Evolutionary conservation across 1,140 invertebrate genomes (phyloP), one percentile per base, ranked within the genome.

Genomic region (Lasioglossum baleicum): DNA sequence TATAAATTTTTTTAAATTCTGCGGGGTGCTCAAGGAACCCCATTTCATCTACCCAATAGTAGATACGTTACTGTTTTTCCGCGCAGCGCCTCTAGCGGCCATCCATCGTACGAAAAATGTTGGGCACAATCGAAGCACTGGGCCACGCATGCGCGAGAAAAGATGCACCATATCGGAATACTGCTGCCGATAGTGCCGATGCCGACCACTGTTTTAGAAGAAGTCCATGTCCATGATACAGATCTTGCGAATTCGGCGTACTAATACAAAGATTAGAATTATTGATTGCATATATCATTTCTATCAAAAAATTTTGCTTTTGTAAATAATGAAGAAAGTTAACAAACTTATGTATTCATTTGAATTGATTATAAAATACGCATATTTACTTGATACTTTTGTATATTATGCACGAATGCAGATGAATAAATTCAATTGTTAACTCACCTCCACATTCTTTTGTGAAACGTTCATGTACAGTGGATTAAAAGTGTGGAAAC

Each of bases 351-450:
- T 11, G 44, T 13, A 40, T 22, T 22, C 8, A 42, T 74, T 65
- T 65, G 5, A n/a, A 8, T 63, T 53, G 64, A 10, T n/a, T 48
- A 35, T 35, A n/a, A 51, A 73, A 63, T 73, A 74, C 7, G 22
- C 35, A 35, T 48, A 65, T n/a, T 65, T 48, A 65, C 31, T 65
- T 48, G 20, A 26, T 22, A 66, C 22, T 20, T 74, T 74, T 74
- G 4, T 65, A 51, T 51, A 51, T 51, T 26, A 48, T 65, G 26
- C 5, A 51, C 65, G 13, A 53, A 11, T 66, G 13, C 5, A 63
- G 5, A 15, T 53, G 35, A 53, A 53, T 1, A 10, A 74, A 40
- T 31, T 20, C 53, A 13, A 40, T 0, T 11, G 40, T 11, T 17
- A 10, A 60, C 2, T 60, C 13, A 3, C 11, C 11, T 63, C 22